Conservation (phyloP, 2,113 vertebrate species). For the Tamias sibiricus region DNA sequence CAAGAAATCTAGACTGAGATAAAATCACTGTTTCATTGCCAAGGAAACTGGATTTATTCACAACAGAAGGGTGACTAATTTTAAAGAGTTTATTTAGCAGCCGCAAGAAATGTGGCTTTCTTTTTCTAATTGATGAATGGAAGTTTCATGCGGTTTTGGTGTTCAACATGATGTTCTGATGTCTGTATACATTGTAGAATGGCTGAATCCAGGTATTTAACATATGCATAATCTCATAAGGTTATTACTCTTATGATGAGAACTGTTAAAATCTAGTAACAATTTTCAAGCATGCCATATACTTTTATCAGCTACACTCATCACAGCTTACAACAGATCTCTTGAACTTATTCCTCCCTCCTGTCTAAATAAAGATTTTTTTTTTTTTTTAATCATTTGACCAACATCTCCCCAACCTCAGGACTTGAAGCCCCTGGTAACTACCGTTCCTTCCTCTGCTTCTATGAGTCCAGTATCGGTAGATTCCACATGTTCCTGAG, state of each 20-base stretch:
- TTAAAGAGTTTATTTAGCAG: neutral
- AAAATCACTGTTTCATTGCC: neutral
- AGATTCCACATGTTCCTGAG: neutral
- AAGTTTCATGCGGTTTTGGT: neutral
- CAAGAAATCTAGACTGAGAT: neutral
- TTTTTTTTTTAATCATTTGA: too few species aligned
- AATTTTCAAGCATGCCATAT: neutral
- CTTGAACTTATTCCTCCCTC: neutral
- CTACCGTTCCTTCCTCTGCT: too few species aligned
- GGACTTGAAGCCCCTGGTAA: neutral
- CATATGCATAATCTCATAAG: neutral
- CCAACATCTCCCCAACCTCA: too few species aligned
- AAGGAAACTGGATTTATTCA: constrained; percentile 1
- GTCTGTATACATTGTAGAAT: neutral
- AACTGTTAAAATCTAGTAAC: neutral
- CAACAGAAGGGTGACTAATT: neutral
- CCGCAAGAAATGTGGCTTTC: neutral
- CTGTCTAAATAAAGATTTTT: too few species aligned
- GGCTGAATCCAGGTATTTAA: neutral
- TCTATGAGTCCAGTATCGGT: too few species aligned
- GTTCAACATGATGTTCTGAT: neutral
- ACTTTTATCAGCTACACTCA: neutral
- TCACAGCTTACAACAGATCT: neutral
- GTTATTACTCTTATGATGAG: neutral
- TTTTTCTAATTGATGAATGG: neutral